Evolutionary conservation across 1,140 invertebrate species (phyloP).

Genomic region (Andricus grossulariae): DNA sequence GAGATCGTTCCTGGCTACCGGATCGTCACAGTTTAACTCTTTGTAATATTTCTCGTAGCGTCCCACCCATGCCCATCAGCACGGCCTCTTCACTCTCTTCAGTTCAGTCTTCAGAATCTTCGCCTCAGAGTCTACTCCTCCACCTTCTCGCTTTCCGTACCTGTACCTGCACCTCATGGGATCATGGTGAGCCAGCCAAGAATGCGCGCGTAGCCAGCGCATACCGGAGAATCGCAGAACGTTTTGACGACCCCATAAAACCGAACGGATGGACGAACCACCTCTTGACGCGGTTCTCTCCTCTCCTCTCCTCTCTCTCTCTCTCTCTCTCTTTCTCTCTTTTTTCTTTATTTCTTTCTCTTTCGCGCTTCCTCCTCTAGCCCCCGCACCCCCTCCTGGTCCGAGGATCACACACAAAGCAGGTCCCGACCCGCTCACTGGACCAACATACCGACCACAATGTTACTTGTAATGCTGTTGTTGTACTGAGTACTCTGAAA

Average conservation of each 20-base stretch:
- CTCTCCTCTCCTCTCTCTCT: constrained; percentile 7
- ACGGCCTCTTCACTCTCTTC: background rate
- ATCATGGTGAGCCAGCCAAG: constrained; percentile 45
- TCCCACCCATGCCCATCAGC: constrained; percentile 17
- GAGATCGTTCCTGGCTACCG: constrained; percentile 62
- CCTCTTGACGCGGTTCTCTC: constrained; percentile 47
- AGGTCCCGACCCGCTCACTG: constrained; percentile 43
- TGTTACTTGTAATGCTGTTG: background rate
- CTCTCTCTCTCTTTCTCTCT: too few species aligned
- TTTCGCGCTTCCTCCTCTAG: background rate
- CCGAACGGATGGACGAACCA: constrained; percentile 59
- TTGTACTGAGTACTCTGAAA: background rate
- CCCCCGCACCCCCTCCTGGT: background rate
- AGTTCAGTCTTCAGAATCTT: background rate
- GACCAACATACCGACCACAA: constrained; percentile 23
- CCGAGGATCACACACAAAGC: constrained; percentile 48
- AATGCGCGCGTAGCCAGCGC: constrained; percentile 61
- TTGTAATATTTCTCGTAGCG: constrained; percentile 61
- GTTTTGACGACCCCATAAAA: constrained; percentile 73
- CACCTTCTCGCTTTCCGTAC: constrained; percentile 9
- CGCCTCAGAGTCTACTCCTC: background rate
- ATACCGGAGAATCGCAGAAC: constrained; percentile 66
- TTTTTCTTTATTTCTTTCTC: constrained; percentile 26
- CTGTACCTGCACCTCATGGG: constrained; percentile 34
- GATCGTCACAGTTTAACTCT: constrained; percentile 59